Conservation (phyloP, 2,797 vertebrate genomes). For the Pseudotriccus pelzelni region DNA sequence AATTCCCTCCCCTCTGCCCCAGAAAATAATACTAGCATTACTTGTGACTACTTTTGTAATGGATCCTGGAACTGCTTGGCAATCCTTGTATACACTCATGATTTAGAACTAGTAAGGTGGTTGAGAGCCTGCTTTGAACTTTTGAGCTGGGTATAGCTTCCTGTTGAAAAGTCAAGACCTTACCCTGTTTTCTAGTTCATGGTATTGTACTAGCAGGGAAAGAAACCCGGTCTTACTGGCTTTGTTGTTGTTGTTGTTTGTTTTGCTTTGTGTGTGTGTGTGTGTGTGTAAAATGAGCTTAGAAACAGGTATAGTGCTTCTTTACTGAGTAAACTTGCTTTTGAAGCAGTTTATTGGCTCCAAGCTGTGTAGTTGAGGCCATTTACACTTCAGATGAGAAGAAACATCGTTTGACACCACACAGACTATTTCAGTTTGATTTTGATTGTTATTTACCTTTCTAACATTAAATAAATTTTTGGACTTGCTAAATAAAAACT, state of each 20-base stretch:
- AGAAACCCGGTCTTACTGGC: not conserved
- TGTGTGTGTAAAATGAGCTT: not conserved
- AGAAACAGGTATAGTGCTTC: not conserved
- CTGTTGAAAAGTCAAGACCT: not conserved
- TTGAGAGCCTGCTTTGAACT: not conserved
- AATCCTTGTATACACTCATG: not conserved
- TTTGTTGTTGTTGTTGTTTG: not conserved
- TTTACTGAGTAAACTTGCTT: not conserved
- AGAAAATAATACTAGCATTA: not conserved
- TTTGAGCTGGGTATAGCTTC: not conserved
- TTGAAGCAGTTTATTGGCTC: not conserved
- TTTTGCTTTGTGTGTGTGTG: not conserved
- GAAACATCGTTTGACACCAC: not conserved
- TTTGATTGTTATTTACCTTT: not conserved
- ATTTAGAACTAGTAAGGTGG: not conserved
- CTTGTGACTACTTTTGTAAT: not conserved
- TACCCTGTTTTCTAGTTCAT: not conserved
- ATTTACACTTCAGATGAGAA: not conserved
- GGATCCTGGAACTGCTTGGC: not conserved
- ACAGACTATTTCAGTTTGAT: not conserved
- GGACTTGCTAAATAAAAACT: not conserved
- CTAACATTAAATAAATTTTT: not conserved
- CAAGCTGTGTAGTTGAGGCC: not conserved
- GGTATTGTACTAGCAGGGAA: not conserved
- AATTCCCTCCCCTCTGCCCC: not conserved